Evolutionary conservation across 2,797 vertebrate genomes (phyloP), one percentile per base, ranked within the genome.

Genomic region (Garrulus glandarius): DNA sequence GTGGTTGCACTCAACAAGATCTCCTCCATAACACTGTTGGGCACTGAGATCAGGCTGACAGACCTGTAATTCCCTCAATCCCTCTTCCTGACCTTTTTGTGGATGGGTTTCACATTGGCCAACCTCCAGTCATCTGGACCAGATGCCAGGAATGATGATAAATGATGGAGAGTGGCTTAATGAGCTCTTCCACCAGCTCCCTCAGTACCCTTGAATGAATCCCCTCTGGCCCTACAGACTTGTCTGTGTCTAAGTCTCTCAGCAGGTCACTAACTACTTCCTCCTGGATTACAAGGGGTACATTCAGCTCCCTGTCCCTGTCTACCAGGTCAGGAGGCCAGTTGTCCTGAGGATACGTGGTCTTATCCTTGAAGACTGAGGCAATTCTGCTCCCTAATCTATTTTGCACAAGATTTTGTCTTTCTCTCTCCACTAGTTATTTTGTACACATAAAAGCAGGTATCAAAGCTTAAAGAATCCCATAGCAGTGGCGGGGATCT

Each of bases 201-300:
- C 9, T 50, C 44, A 44, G 17, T 10, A 34, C 11, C 5, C 24
- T 46, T 57, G 39, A 20, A 30, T 67, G 24, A 46, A 52, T 52
- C 14, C 24, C 2, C 5, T 39, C 21, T 34, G 21, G 17, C 10
- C 3, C 46, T 2, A 3, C 5, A 22, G 39, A 46, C 11, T 29
- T 50, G 4, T 20, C 19, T 24, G 27, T 5, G 15, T 21, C 24
- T 24, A 30, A 50, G 5, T 22, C 14, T 12, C 24, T 80, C n/a
- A 59, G 12, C 34, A 74, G 26, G 61, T 41, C 26, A 47, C 26
- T 56, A 41, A 26, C 20, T 65, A 9, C 6, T 41, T 74, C 30
- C 18, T 47, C 12, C 7, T 36, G 26, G 22, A 10, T 74, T 53
- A 16, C 2, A 1, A 16, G 7, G 30, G 3, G 3, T 67, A 23